Percentiles rank a stretch among this genome's conserved stretches.
These are phyloP conservation scores for Neostethus bicornis DNA, from an alignment of 2,797 vertebrate species.

Conservation along the genomic window DNA sequence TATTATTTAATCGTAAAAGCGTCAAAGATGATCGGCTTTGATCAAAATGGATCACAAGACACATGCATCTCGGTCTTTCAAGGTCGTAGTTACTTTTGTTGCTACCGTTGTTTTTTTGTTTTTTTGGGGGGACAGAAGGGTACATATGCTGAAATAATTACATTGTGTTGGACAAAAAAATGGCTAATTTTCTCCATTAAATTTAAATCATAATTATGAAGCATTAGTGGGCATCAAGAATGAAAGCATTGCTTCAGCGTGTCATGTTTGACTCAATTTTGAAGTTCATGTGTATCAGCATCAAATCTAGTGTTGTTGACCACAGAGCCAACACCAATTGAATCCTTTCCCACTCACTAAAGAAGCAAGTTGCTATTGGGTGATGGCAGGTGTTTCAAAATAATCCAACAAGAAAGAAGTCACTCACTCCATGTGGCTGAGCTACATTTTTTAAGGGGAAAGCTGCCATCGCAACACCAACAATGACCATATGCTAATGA, in stretches of 20 bases:
- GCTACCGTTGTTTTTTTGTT: no score
- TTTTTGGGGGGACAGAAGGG: no score
- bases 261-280: slow-evolving; percentile 7
- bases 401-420: not conserved
- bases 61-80: no score
- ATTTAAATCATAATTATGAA: no score
- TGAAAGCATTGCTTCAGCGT: not conserved
- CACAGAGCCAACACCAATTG: slow-evolving; percentile 10
- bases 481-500: not conserved
- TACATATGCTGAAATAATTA: no score
- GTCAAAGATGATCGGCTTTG: no score
- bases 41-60: no score
- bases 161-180: no score
- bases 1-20: no score
- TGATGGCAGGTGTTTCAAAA: not conserved
- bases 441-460: not conserved
- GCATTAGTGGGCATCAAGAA: no score
- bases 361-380: slow-evolving; percentile 20
- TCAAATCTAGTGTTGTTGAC: not conserved
- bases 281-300: slow-evolving; percentile 6
- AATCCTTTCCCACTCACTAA: slow-evolving; percentile 10
- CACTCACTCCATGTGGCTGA: not conserved
- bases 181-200: no score
- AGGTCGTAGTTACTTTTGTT: no score
- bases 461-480: not conserved